Evolutionary conservation across 2,797 vertebrate species (phyloP).

Genomic region (Anguilla anguilla): DNA sequence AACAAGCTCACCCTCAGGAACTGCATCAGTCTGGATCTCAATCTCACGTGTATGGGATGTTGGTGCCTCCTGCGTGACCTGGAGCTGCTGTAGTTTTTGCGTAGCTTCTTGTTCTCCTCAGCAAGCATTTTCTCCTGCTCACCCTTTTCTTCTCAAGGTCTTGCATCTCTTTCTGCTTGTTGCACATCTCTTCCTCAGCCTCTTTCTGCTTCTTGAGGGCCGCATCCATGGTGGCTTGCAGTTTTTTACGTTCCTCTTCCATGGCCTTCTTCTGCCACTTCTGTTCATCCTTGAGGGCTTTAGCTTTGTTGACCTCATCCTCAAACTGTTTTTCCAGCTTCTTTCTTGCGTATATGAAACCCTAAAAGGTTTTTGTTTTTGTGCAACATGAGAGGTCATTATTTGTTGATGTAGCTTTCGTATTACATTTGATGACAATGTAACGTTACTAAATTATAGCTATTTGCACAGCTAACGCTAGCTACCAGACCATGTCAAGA

Average conservation of each 20-base stretch:
- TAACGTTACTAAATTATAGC: too few relatives aligned
- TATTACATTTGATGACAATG: too few relatives aligned
- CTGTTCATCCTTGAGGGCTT: slow-evolving; percentile 85
- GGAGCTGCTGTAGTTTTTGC: slow-evolving; percentile 84
- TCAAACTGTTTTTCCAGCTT: slow-evolving; percentile 89
- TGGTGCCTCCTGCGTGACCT: slow-evolving; percentile 74
- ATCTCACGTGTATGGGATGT: slow-evolving; percentile 65
- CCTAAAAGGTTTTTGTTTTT: too few relatives aligned
- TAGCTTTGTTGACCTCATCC: slow-evolving; percentile 87
- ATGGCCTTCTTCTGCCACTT: slow-evolving; percentile 83
- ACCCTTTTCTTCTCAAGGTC: slow-evolving; percentile 81
- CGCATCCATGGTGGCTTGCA: slow-evolving; percentile 84
- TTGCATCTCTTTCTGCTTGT: slow-evolving; percentile 90
- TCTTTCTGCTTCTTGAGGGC: slow-evolving; percentile 84
- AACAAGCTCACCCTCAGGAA: slow-evolving; percentile 44
- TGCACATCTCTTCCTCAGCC: slow-evolving; percentile 84
- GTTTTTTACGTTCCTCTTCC: slow-evolving; percentile 87
- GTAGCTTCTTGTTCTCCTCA: slow-evolving; percentile 90
- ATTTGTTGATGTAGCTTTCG: too few relatives aligned
- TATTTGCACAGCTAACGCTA: too few relatives aligned
- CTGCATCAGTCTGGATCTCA: slow-evolving; percentile 65
- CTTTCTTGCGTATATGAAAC: too few relatives aligned
- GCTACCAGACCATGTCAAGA: too few relatives aligned
- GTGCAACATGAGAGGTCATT: too few relatives aligned
- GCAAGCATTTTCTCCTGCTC: slow-evolving; percentile 87